These are phyloP conservation scores for Patella pellucida DNA, from an alignment of 2,888 invertebrate species.

Conservation along the genomic window DNA sequence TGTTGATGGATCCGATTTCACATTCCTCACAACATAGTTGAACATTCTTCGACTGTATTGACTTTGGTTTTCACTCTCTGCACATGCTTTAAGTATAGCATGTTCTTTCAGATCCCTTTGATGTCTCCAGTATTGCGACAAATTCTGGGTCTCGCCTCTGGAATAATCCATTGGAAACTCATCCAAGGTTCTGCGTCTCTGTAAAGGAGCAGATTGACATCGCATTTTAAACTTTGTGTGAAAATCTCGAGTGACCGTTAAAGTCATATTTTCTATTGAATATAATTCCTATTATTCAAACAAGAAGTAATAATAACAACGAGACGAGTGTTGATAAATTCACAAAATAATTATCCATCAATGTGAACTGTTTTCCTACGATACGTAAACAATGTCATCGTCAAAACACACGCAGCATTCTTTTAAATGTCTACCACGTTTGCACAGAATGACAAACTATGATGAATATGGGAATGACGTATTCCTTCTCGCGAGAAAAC, in stretches of 20 bases:
- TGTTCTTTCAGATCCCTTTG: conserved; percentile 31
- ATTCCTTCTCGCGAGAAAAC: no score
- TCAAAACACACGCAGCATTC: no score
- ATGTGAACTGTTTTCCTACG: no score
- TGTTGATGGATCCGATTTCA: background rate
- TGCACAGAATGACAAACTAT: no score
- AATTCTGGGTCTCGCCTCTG: conserved; percentile 38
- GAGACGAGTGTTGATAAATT: no score
- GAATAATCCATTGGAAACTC: conserved; percentile 51
- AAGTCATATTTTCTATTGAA: background rate
- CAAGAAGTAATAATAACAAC: background rate
- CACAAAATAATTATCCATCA: no score
- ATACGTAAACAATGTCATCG: no score
- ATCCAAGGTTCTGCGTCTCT: conserved; percentile 47
- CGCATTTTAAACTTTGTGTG: background rate
- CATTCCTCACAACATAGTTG: conserved; percentile 39
- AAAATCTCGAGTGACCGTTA: background rate
- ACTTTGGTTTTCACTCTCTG: conserved; percentile 44
- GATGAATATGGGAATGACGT: no score
- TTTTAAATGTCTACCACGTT: no score
- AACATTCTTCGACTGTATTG: conserved; percentile 52
- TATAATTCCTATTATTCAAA: background rate
- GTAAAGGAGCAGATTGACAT: conserved; percentile 38
- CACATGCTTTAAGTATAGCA: conserved; percentile 30
- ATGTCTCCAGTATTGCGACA: conserved; percentile 36